A percentile compares a stretch with the other conserved stretches of the same genome.
Conservation (phyloP, 1,140 invertebrate species). For the Diabrotica undecimpunctata region DNA sequence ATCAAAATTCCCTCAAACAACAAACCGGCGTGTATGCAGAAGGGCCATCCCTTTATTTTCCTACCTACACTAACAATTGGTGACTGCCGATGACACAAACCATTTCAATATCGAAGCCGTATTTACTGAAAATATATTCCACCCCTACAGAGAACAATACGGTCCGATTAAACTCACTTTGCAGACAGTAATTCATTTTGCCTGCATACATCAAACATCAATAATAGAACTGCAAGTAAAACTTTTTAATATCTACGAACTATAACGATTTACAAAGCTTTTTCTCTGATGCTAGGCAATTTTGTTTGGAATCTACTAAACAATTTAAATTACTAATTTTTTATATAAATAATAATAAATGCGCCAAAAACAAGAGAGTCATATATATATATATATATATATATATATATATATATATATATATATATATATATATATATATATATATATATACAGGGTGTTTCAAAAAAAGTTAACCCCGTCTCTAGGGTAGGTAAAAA, state of each 20-base stretch:
- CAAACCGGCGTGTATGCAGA: background rate
- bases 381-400: too few species aligned
- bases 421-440: too few species aligned
- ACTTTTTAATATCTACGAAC: background rate
- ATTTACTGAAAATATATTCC: slow-evolving; percentile 3
- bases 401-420: too few species aligned
- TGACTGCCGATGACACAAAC: background rate
- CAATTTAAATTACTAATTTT: too few species aligned
- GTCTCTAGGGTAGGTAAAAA: too few species aligned
- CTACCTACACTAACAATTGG: slow-evolving; percentile 2
- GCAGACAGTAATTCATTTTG: slow-evolving; percentile 2
- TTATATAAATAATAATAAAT: too few species aligned
- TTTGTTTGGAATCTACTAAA: too few species aligned
- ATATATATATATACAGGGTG: too few species aligned
- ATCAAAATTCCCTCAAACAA: background rate
- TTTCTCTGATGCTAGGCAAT: too few species aligned
- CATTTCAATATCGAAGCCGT: slow-evolving; percentile 2
- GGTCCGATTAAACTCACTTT: background rate
- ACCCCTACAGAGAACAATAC: slow-evolving; percentile 1
- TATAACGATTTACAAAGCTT: too few species aligned
- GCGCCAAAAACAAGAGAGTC: too few species aligned
- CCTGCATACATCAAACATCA: background rate
- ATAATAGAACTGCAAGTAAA: background rate
- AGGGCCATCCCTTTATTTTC: background rate
- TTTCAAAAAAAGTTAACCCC: too few species aligned